Evolutionary conservation across 1,140 invertebrate species (phyloP), one percentile per base, ranked within the genome.

Genomic region (Drosophila novamexicana): DNA sequence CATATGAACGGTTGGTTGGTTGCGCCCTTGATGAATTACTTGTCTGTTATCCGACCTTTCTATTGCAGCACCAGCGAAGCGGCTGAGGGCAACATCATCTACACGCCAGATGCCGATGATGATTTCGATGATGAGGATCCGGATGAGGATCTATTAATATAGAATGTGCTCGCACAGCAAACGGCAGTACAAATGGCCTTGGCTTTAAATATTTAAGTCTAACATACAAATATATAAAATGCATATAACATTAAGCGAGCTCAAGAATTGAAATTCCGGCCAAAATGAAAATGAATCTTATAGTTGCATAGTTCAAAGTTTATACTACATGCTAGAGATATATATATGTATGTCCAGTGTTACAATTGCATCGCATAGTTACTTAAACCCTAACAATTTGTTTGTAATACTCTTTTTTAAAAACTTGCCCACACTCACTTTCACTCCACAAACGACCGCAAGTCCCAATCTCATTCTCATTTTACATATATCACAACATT

Each of bases 121-220:
- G 94, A 94, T 86, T 92, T 94, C 6, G 94, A 94, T 74, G 94
- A 94, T 50, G 94, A 94, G 82, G 94, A 94, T 93, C 94, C 94
- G 10, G 94, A 94, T 80, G 82, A 90, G 65, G 82, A 91, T 84
- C 73, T 91, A 8, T 74, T 78, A 50, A 90, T 91, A 53, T 90
- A 86, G 47, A 62, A 34, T 14, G 63, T 68, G 58, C 49, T 44
- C 65, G 42, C 42, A 54, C 64, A 69, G 61, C 44, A 68, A 83
- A 75, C 76, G 82, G 84, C 84, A 86, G 83, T 86, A 86, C 83
- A 88, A 88, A 88, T 89, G 64, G 84, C 75, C 75, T 88, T 85
- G 81, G 81, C 85, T 86, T 90, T 90, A 89, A 86, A 89, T 79
- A 79, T 73, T 73, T 77, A 52, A 70, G 34, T 75, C 65, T 70